Evolutionary conservation across 2,113 vertebrate species (phyloP).

Genomic region (Salvelinus namaycush): DNA sequence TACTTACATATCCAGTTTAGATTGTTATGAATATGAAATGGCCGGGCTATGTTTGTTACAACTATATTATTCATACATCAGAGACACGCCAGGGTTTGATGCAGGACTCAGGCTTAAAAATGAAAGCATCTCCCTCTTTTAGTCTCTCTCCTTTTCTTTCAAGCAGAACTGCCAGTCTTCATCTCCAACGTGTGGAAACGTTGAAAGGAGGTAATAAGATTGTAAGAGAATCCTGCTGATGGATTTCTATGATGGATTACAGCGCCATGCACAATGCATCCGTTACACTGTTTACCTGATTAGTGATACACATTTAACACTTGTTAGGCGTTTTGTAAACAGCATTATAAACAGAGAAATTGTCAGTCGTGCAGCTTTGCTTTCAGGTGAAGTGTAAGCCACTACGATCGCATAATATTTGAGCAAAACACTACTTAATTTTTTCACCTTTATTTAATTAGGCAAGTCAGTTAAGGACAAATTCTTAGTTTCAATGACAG

Average conservation of each 20-base stretch:
- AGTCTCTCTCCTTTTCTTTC: neutral
- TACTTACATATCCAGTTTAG: constrained; percentile 21
- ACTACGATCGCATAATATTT: constrained; percentile 28
- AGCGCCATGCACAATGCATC: constrained; percentile 48
- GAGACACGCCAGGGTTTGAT: constrained; percentile 20
- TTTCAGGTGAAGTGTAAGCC: constrained; percentile 35
- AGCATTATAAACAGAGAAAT: constrained; percentile 48
- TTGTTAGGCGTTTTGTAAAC: constrained; percentile 65
- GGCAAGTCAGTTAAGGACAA: too few relatives aligned
- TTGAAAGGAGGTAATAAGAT: constrained; percentile 70
- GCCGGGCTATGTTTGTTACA: constrained; percentile 29
- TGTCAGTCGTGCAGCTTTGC: constrained; percentile 45
- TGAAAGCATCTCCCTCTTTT: constrained; percentile 42
- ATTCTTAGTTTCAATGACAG: too few relatives aligned
- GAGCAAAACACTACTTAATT: neutral
- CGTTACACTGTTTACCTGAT: constrained; percentile 63
- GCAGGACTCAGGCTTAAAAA: constrained; percentile 28
- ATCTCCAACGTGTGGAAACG: constrained; percentile 43
- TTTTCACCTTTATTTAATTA: constrained; percentile 4
- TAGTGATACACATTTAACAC: constrained; percentile 70
- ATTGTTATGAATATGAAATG: constrained; percentile 42
- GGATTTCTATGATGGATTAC: constrained; percentile 65
- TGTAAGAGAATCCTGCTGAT: constrained; percentile 61
- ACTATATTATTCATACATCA: constrained; percentile 40
- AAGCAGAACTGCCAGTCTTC: constrained; percentile 48